Evolutionary conservation across 2,888 invertebrate species (phyloP).

Genomic region (Agrilus biguttatus): DNA sequence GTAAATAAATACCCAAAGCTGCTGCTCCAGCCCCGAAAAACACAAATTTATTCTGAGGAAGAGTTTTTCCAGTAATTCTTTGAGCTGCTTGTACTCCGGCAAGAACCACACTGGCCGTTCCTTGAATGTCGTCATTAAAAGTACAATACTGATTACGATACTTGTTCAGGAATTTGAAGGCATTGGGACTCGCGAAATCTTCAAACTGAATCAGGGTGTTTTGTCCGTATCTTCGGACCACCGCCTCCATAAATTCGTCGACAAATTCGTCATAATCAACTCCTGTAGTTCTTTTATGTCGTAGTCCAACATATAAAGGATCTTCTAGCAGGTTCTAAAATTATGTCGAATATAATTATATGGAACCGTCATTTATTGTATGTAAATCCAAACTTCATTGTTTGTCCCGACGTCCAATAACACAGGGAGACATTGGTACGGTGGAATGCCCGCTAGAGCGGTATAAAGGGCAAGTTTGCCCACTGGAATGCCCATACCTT

Average conservation of each 20-base stretch:
- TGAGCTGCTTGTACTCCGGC: constrained; percentile 78
- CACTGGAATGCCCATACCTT: constrained; percentile 97
- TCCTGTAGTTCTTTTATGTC: constrained; percentile 73
- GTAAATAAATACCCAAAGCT: constrained; percentile 19
- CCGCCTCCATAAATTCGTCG: constrained; percentile 95
- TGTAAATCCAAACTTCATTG: constrained; percentile 46
- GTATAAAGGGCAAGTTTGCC: constrained; percentile 94
- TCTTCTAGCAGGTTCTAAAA: constrained; percentile 69
- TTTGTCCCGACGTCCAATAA: constrained; percentile 91
- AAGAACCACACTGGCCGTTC: constrained; percentile 75
- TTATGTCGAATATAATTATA: not conserved
- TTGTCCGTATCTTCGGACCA: constrained; percentile 74
- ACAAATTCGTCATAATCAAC: constrained; percentile 82
- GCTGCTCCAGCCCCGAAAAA: constrained; percentile 76
- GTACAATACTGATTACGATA: constrained; percentile 88
- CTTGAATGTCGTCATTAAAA: constrained; percentile 97
- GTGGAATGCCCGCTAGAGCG: constrained; percentile 91
- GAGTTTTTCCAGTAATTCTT: constrained; percentile 55
- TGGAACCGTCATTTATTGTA: not conserved
- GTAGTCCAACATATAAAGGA: constrained; percentile 85
- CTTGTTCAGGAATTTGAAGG: constrained; percentile 84
- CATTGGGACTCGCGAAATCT: constrained; percentile 95
- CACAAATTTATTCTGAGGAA: constrained; percentile 76
- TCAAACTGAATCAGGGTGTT: constrained; percentile 71
- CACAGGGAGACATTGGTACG: constrained; percentile 87